Conservation (phyloP, 2,113 vertebrate species). For the Lophotis ruficrista region DNA sequence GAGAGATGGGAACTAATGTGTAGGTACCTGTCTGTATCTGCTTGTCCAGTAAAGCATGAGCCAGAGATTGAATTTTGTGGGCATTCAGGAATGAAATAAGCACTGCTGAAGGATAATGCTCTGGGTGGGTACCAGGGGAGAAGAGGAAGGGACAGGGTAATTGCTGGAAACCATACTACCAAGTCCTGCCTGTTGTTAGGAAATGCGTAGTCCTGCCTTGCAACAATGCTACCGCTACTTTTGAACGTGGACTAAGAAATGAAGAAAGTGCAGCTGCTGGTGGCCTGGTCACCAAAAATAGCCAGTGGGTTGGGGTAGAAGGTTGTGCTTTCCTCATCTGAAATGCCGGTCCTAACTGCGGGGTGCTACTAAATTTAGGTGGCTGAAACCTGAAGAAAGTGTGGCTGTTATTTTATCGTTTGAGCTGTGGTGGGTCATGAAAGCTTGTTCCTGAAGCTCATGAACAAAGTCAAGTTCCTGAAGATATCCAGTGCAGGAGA, state of each 20-base stretch:
- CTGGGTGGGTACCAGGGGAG: neutral
- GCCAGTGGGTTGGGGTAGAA: neutral
- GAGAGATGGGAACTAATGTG: neutral
- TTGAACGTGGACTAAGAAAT: neutral
- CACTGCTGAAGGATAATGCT: neutral
- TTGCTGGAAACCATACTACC: neutral
- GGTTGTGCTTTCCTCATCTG: accelerated
- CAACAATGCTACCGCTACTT: accelerated
- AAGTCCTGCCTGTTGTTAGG: neutral
- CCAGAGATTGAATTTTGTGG: neutral
- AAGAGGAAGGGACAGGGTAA: neutral
- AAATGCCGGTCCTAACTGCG: neutral
- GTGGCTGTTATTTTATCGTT: neutral
- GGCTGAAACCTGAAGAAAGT: neutral
- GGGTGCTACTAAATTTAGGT: neutral
- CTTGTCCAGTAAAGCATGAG: neutral
- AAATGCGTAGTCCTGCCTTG: neutral
- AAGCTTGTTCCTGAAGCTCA: neutral
- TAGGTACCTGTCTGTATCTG: neutral
- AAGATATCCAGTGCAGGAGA: neutral
- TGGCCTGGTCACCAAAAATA: neutral
- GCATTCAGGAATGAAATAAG: neutral
- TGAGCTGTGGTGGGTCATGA: neutral
- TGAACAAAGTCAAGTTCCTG: neutral
- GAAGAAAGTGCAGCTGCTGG: neutral